Evolutionary conservation across 2,797 vertebrate genomes (phyloP), one percentile per base, ranked within the genome.

Genomic region (Holocentrus rufus): DNA sequence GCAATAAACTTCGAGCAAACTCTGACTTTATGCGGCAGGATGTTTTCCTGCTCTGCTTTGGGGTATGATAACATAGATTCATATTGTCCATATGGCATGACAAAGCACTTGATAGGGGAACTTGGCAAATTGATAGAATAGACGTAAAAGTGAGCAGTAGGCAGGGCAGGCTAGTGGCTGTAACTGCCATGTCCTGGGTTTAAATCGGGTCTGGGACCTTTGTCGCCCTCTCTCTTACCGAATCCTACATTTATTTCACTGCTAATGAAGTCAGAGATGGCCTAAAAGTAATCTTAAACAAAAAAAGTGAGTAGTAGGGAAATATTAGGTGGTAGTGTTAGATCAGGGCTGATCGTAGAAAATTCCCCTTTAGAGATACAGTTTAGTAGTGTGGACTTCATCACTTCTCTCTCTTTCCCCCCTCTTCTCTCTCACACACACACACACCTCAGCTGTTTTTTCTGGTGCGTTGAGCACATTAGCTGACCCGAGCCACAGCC

Each of bases 361-460:
- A 59, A 74, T 77, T 15, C 14, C 61, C 81, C 67, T 47, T 76
- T 62, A 67, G 62, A 68, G 23, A 72, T 55, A n/a, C 18, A 57
- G 4, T 69, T 30, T 56, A 77, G 70, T 86, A 63, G 67, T 80
- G 76, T 81, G 67, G 60, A 75, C 46, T 59, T n/a, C 9, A 10
- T 82, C 44, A 46, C 63, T 47, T 8, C 42, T 39, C 22, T 39
- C 20, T 42, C 8, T 36, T 22, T 27, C 25, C 53, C 25, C n/a
- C 15, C 30, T 47, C 14, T 44, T 64, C 52, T 57, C 5, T 52
- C 13, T 36, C 20, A 42, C 18, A 52, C 50, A 72, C 25, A 58
- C 42, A 73, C 52, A 80, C 59, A 55, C 68, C 77, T 87, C 81
- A 80, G 85, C 76, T 81, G 71, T 84, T 85, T 88, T 76, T 83